These are phyloP conservation scores for Noctua janthe DNA, from an alignment of 2,888 invertebrate genomes.

Conservation along the genomic window DNA sequence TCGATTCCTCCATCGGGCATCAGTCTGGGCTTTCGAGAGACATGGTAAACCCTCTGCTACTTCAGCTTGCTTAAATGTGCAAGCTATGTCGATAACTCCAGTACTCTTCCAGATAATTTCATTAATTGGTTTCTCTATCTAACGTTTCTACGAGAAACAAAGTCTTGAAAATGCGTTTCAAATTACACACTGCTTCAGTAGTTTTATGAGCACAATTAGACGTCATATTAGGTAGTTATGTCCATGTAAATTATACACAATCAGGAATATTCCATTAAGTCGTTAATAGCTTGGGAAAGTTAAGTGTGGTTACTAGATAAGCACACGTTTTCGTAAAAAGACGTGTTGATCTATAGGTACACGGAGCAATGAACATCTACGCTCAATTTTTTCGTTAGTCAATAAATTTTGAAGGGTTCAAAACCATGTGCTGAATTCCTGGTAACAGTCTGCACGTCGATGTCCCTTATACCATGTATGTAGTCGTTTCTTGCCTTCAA, in stretches of 20 bases:
- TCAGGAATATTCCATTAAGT: conserved; percentile 6
- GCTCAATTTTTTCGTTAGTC: neutral
- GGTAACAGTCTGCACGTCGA: no score
- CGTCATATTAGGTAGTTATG: conserved; percentile 16
- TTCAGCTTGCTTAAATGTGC: no score
- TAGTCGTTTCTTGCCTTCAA: no score
- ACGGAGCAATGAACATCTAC: neutral
- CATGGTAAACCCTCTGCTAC: no score
- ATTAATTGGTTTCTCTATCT: neutral
- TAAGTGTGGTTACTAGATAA: neutral
- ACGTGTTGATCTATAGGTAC: neutral
- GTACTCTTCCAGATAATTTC: no score
- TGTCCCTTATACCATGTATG: no score
- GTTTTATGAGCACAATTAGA: conserved; percentile 26
- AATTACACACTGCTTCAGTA: conserved; percentile 16
- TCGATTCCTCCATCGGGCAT: no score
- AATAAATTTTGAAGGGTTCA: no score
- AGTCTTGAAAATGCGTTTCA: neutral
- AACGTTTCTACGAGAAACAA: neutral
- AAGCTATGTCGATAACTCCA: neutral
- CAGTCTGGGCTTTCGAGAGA: no score
- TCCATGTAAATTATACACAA: conserved; percentile 22
- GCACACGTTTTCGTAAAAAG: neutral
- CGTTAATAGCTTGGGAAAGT: neutral
- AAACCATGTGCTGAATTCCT: no score